Percentiles rank a stretch among this genome's conserved stretches.
Conservation (phyloP, 2,888 invertebrate genomes). For the Rhamphomyia laevipes region DNA sequence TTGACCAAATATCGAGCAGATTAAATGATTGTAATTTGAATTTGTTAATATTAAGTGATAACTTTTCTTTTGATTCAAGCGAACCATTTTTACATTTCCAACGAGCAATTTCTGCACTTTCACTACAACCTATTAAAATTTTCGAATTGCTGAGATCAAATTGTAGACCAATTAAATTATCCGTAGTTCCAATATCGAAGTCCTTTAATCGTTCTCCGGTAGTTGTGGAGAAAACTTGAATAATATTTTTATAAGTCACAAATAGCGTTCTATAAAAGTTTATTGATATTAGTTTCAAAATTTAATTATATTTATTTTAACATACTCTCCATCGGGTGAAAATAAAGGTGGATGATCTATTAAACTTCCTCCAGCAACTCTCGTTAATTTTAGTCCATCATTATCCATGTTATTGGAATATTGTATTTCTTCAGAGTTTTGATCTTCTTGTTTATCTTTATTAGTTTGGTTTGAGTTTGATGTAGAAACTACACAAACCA, state of each 20-base stretch:
- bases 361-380: conserved; percentile 52
- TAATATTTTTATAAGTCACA: conserved; percentile 45
- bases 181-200: conserved; percentile 42
- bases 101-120: conserved; percentile 41
- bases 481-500: not conserved
- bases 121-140: conserved; percentile 43
- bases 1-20: conserved; percentile 23
- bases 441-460: no score
- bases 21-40: conserved; percentile 22
- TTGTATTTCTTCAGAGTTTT: no score
- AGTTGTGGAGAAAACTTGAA: conserved; percentile 50
- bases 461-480: no score
- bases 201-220: conserved; percentile 52
- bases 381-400: conserved; percentile 40
- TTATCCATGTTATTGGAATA: conserved; percentile 15
- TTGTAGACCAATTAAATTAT: conserved; percentile 42
- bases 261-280: conserved; percentile 44
- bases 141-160: conserved; percentile 38
- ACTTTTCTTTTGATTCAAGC: conserved; percentile 23
- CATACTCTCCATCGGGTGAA: conserved; percentile 51
- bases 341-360: conserved; percentile 48
- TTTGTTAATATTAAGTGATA: conserved; percentile 9
- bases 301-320: conserved; percentile 13
- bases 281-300: not conserved
- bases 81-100: conserved; percentile 52